Base-by-base conservation (phyloP, 2,888 invertebrate genomes). In the Dyspetes luteomarginatus region DNA sequence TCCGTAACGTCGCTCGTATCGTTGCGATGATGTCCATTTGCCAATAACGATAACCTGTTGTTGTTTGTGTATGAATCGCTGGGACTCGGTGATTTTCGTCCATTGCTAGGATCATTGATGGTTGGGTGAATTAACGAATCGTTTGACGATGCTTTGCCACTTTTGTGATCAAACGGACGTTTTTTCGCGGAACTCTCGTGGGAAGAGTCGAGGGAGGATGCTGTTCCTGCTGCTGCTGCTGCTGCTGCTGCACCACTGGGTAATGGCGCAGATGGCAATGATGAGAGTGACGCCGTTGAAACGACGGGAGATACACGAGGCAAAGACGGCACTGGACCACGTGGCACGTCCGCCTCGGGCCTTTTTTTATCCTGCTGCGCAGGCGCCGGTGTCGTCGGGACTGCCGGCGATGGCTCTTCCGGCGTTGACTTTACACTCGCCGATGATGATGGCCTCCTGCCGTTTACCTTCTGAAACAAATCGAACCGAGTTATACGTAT, bases 391-490 rank as follows among this genome's bases (percentile, higher is more conserved):
- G 92, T 90, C 82, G 90, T 90, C 41, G 90, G 89, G 30, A 92
- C 90, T 30, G 92, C 92, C n/a, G 92, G 90, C 15, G 88, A 75
- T 26, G 90, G 89, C 78, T 92, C 92, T 72, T 92, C 93, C 5
- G 92, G 90, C 26, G 92, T 92, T 2, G 92, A 90, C 56, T 91
- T 91, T 1, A 90, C 87, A 41, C 89, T 91, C 60, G 92, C 91
- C 43, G 92, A 91, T 0, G 92, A 91, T 0, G 92, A 92, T 84
- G 87, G 93, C 90, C 89, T 92, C 89, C 89, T 90, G 28, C 94
- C 94, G 88, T 94, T 94, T 50, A 93, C 88, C 86, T 93, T 93
- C 93, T 94, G 91, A 79, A 36, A 89, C n/a, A 15, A 48, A 15
- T 4, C 17, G 3, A 3, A 48, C 3, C 17, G 1, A 9, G 3